phyloP scores from a whole-genome alignment of 2,113 vertebrate species.

The Emydocephalus ijimae region DNA sequence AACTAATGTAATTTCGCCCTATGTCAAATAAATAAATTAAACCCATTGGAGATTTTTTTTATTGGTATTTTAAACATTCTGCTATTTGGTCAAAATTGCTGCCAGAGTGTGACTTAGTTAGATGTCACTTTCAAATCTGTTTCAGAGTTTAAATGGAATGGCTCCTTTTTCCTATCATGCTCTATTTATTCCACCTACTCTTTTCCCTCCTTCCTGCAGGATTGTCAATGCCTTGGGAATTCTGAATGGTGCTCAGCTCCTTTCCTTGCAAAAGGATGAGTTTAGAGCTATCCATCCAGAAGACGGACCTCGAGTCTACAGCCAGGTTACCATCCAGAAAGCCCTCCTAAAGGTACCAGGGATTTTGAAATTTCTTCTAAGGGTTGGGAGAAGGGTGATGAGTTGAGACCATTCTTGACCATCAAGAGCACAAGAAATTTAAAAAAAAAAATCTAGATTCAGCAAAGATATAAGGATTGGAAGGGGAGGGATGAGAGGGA shows the following conservation, averaged over 20 bases:
- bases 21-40: not conserved
- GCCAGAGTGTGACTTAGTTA: not conserved
- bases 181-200: constrained; percentile 23
- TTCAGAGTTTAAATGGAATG: not conserved
- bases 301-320: constrained; percentile 73
- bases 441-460: too few relatives aligned
- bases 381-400: not conserved
- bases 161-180: not conserved
- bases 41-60: not conserved
- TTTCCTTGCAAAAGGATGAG: constrained; percentile 63
- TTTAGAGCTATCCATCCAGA: constrained; percentile 54
- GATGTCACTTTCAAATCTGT: not conserved
- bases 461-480: not conserved
- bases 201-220: constrained; percentile 14
- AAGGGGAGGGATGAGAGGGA: not conserved
- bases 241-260: constrained; percentile 58
- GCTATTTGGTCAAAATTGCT: not conserved
- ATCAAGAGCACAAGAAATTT: not conserved
- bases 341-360: constrained; percentile 71
- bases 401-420: not conserved
- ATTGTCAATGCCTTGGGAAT: constrained; percentile 48
- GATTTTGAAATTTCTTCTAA: not conserved
- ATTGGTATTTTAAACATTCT: not conserved
- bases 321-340: constrained; percentile 84
- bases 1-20: not conserved